Percentiles rank a stretch among this genome's conserved stretches.
Evolutionary conservation across 2,113 vertebrate species (phyloP).

Genomic region (Craseonycteris thonglongyai): DNA sequence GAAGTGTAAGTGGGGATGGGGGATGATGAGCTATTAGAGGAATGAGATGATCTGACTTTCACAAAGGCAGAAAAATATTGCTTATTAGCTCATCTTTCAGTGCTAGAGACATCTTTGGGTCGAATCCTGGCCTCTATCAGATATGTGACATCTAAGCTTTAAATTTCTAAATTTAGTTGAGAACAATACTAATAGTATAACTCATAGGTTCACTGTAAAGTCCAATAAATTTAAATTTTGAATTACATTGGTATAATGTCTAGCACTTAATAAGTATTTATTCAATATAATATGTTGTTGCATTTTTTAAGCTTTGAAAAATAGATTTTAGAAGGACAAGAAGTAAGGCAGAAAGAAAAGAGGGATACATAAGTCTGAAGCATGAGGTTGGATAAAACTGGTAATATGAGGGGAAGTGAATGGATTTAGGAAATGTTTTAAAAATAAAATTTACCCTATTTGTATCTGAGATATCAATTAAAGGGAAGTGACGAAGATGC

Average conservation of each 20-base stretch:
- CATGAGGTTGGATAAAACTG: neutral
- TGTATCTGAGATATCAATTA: neutral
- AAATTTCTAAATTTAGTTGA: neutral
- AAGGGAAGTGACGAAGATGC: neutral
- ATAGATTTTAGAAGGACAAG: neutral
- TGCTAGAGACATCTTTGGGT: neutral
- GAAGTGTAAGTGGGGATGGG: rapidly evolving
- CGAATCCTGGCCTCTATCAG: neutral
- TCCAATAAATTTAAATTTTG: neutral
- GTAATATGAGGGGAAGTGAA: neutral
- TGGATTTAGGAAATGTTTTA: neutral
- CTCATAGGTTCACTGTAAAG: neutral
- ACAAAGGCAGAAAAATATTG: too few species aligned
- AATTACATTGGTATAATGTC: neutral
- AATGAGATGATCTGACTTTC: neutral
- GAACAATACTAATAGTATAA: neutral
- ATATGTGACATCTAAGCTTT: neutral
- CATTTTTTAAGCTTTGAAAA: neutral
- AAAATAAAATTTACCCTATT: neutral
- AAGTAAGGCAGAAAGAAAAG: neutral
- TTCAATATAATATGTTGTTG: neutral
- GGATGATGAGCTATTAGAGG: neutral
- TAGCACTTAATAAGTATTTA: neutral
- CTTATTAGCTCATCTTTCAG: neutral
- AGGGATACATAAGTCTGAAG: neutral